Conservation (phyloP, 1,140 invertebrate genomes). For the Habropoda laboriosa region DNA sequence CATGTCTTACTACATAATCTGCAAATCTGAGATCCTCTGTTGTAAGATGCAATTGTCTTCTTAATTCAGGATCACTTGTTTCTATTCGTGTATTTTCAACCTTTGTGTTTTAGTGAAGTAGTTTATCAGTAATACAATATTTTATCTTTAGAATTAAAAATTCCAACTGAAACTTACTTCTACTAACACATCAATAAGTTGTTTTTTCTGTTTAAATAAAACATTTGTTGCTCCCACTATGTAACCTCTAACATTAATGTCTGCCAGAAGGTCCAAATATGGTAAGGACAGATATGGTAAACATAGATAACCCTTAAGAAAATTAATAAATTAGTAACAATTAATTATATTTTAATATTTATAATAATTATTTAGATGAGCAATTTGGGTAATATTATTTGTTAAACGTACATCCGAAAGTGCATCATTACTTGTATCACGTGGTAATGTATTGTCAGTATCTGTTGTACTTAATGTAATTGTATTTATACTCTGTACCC, state of each 20-base stretch:
- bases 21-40: conserved; percentile 98
- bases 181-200: conserved; percentile 95
- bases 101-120: conserved; percentile 63
- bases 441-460: conserved; percentile 81
- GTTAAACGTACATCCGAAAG: conserved; percentile 82
- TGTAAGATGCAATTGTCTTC: conserved; percentile 91
- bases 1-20: conserved; percentile 95
- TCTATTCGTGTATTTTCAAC: conserved; percentile 92
- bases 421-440: conserved; percentile 85
- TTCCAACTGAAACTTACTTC: conserved; percentile 85
- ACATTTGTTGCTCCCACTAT: conserved; percentile 98
- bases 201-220: conserved; percentile 96
- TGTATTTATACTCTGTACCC: conserved; percentile 76
- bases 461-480: conserved; percentile 77
- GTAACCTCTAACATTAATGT: conserved; percentile 94
- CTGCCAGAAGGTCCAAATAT: conserved; percentile 95
- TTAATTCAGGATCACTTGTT: conserved; percentile 91
- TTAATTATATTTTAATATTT: conserved; percentile 3
- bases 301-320: conserved; percentile 91
- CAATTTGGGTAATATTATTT: conserved; percentile 81
- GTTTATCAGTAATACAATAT: not conserved
- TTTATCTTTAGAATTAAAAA: conserved; percentile 20
- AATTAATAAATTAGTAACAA: conserved; percentile 12
- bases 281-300: conserved; percentile 98
- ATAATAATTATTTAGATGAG: conserved; percentile 81